phyloP scores from a whole-genome alignment of 2,888 invertebrate species.

The Aspidapion aeneum region DNA sequence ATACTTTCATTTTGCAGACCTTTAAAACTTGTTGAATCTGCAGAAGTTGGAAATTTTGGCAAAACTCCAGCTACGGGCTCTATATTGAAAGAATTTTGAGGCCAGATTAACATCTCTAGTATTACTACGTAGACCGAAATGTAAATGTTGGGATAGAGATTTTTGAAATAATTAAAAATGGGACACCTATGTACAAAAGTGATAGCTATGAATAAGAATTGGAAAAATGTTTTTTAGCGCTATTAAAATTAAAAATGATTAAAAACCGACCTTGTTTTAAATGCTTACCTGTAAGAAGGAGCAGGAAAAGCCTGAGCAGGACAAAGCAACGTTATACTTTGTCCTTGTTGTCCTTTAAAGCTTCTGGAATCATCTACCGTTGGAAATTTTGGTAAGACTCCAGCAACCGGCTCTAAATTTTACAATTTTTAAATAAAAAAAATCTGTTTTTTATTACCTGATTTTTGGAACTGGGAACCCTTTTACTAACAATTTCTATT shows the following conservation, averaged over 20 bases:
- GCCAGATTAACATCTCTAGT: no score
- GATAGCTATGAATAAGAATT: no score
- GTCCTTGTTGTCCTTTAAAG: slow-evolving; percentile 51
- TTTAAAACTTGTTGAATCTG: slow-evolving; percentile 58
- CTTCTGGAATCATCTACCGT: slow-evolving; percentile 54
- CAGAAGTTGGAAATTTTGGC: slow-evolving; percentile 55
- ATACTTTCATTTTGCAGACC: slow-evolving; percentile 44
- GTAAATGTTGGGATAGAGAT: not conserved
- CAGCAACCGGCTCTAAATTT: slow-evolving; percentile 46
- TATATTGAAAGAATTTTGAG: not conserved
- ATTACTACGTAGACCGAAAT: not conserved
- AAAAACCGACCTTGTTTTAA: no score
- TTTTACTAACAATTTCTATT: no score
- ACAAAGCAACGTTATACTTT: slow-evolving; percentile 52
- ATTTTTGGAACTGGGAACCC: slow-evolving; percentile 61
- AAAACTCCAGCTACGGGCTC: slow-evolving; percentile 53
- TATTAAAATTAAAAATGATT: no score
- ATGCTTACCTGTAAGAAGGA: slow-evolving; percentile 52
- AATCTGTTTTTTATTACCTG: slow-evolving; percentile 44
- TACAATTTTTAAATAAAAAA: not conserved
- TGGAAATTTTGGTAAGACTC: slow-evolving; percentile 58
- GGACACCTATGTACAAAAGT: no score
- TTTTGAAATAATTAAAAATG: no score
- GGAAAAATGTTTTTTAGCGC: no score
- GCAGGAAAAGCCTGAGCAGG: slow-evolving; percentile 62